These are phyloP conservation scores for Zhengitettix transpicula DNA, from an alignment of 2,888 invertebrate genomes.

Conservation along the genomic window DNA sequence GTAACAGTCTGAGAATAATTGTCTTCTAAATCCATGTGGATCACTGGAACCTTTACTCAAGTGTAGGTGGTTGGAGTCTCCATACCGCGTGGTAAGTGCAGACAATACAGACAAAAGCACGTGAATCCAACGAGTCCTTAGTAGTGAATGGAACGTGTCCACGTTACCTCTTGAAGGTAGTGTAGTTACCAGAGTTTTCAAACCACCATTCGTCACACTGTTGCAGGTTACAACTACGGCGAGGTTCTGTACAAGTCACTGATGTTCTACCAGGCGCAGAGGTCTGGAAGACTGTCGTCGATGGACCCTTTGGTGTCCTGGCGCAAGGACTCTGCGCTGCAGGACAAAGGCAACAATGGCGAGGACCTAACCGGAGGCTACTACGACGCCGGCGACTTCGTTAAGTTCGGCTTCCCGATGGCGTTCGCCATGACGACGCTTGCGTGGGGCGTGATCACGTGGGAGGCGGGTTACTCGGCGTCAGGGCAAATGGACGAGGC, in stretches of 20 bases:
- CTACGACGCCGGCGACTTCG: conserved; percentile 1
- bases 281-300: conserved; percentile 13
- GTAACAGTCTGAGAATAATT: too few relatives aligned
- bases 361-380: conserved; percentile 6
- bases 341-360: conserved; percentile 11
- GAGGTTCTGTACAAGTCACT: conserved; percentile 11
- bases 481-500: background rate
- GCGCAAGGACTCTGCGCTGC: conserved; percentile 13
- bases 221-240: conserved; percentile 10
- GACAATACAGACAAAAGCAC: too few relatives aligned
- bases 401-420: background rate
- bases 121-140: too few relatives aligned
- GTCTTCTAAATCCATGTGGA: too few relatives aligned
- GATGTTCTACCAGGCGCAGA: conserved; percentile 16
- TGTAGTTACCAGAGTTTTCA: too few relatives aligned
- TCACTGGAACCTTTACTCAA: too few relatives aligned
- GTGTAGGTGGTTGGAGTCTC: too few relatives aligned
- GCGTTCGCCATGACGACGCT: background rate
- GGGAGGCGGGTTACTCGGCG: background rate
- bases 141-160: too few relatives aligned
- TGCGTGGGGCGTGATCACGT: background rate
- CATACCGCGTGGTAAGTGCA: too few relatives aligned
- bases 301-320: conserved; percentile 13
- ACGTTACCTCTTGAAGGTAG: too few relatives aligned
- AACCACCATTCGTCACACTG: too few relatives aligned